Evolutionary conservation across 2,113 vertebrate genomes (phyloP), one percentile per base, ranked within the genome.

Genomic region (Opisthocomus hoazin): DNA sequence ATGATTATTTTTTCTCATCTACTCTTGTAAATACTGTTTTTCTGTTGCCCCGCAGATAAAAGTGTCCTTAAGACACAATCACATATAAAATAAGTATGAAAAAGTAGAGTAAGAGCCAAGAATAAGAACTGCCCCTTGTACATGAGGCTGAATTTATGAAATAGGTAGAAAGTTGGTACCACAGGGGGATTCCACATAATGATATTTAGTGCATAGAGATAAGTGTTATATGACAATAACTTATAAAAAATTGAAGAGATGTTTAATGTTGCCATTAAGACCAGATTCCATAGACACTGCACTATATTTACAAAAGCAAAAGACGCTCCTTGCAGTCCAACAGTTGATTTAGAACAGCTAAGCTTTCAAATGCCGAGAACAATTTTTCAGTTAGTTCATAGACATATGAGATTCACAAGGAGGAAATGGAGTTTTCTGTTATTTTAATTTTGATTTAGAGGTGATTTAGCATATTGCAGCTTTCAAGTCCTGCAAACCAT

Each of bases 361-460:
- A 69, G 56, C 57, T 91, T 95, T 86, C 63, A 88, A 86, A 87
- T 36, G 36, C 60, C 48, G 43, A 71, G 91, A 93, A 87, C 1
- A 83, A 36, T 57, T 92, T 89, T 85, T 57, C 73, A 41, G 30
- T 68, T 54, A 91, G 64, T 11, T 0, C 2, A 92, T 13, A 85
- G 48, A 63, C 71, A 48, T 37, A 26, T 21, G 39, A 87, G 94
- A 71, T 94, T 94, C 73, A 93, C 60, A 84, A 48, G 60, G 64
- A 80, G 74, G 93, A 95, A 94, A 94, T 23, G 43, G 75, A 91
- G 29, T 82, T 85, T 92, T 95, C 70, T 93, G 80, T 92, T 95
- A 95, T 82, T 96, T 80, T 95, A 95, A 87, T 95, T 97, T 96
- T 97, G 81, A 95, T 91, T 95, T 93, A 92, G 37, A 84, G 58